phyloP scores from a whole-genome alignment of 2,888 invertebrate genomes.

The Globia sparganii region DNA sequence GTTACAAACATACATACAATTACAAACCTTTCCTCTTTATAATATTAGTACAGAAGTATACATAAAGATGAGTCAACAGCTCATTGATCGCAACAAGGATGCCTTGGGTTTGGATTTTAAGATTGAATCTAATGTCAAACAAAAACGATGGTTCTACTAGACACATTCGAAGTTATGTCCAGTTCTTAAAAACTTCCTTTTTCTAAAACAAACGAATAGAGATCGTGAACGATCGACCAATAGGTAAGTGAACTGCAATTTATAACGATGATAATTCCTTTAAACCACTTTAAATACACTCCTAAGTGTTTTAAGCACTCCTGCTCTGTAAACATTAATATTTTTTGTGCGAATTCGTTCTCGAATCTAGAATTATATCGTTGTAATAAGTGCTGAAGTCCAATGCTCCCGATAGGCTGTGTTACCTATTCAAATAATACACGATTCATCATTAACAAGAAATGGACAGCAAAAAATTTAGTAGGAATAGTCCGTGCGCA shows the following conservation, averaged over 20 bases:
- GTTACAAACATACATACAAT: no score
- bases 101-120: background rate
- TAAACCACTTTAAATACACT: constrained; percentile 47
- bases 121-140: background rate
- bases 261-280: constrained; percentile 37
- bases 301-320: constrained; percentile 52
- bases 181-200: constrained; percentile 7
- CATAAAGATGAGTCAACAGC: background rate
- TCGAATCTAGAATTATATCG: constrained; percentile 63
- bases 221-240: constrained; percentile 21
- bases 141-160: background rate
- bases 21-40: no score
- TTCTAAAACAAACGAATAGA: constrained; percentile 39
- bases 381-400: constrained; percentile 67
- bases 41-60: no score
- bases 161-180: background rate
- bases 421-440: constrained; percentile 77
- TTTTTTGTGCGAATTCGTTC: constrained; percentile 55
- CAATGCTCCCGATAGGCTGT: constrained; percentile 71
- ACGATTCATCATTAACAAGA: constrained; percentile 83
- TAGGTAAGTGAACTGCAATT: constrained; percentile 45
- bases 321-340: constrained; percentile 57
- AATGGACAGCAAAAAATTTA: constrained; percentile 78
- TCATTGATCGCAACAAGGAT: constrained; percentile 21
- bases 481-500: constrained; percentile 53